Evolutionary conservation across 2,113 vertebrate genomes (phyloP).

Genomic region (Actinemys pallida): DNA sequence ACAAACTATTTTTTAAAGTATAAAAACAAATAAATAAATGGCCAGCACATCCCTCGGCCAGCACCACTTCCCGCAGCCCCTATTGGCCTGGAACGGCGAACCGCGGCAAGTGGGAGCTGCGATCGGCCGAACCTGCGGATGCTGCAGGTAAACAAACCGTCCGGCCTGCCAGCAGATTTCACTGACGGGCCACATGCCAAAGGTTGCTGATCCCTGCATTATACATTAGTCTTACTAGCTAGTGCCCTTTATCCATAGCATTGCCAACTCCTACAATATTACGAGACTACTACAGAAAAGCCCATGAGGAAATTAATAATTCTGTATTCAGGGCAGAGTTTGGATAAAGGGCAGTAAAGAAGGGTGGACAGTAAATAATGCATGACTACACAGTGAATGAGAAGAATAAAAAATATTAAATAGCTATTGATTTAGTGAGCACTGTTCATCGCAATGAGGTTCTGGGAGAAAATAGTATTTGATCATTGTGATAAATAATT

Average conservation of each 20-base stretch:
- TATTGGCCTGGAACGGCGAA: too few species aligned
- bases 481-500: background rate
- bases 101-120: too few species aligned
- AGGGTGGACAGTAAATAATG: accelerated
- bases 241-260: background rate
- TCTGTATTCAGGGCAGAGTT: background rate
- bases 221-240: background rate
- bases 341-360: background rate
- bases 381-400: background rate
- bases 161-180: too few species aligned
- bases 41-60: too few species aligned
- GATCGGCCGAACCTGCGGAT: too few species aligned
- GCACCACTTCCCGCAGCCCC: too few species aligned
- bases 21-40: background rate
- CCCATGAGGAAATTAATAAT: background rate
- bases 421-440: background rate
- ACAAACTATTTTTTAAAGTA: background rate
- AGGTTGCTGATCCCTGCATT: too few species aligned
- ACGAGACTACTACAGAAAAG: background rate
- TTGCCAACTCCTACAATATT: background rate
- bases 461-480: background rate
- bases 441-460: background rate
- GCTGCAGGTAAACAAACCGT: too few species aligned
- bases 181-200: too few species aligned
- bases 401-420: background rate